Percentiles rank a stretch among this genome's conserved stretches.
phyloP scores from a whole-genome alignment of 2,113 vertebrate genomes.

The Phalacrocorax brasilianus region DNA sequence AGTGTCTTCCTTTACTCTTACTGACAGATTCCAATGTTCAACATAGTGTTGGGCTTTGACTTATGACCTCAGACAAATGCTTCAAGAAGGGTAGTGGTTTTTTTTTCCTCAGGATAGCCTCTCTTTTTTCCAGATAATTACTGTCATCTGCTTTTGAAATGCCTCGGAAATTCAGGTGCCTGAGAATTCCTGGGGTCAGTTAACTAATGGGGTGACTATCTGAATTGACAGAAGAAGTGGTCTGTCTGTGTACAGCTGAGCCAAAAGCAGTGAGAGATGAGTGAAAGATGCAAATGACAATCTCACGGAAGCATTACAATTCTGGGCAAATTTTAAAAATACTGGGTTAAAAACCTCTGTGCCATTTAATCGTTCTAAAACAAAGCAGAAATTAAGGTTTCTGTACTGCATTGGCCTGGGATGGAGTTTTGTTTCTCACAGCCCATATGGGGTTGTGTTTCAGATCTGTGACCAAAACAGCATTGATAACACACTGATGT shows the following conservation, averaged over 20 bases:
- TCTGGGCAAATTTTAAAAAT: not conserved
- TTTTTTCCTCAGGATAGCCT: not conserved
- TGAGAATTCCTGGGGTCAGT: not conserved
- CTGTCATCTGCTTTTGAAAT: not conserved
- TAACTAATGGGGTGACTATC: not conserved
- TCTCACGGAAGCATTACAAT: not conserved
- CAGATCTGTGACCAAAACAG: not conserved
- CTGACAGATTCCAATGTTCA: not conserved
- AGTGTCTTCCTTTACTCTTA: not conserved
- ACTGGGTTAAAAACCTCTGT: not conserved
- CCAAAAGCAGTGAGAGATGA: not conserved
- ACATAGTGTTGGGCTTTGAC: not conserved
- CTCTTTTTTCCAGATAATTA: not conserved
- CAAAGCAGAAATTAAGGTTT: not conserved
- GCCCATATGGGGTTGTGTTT: accelerated
- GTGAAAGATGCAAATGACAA: not conserved
- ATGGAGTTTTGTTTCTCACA: not conserved
- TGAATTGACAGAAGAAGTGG: not conserved
- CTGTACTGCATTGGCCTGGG: accelerated
- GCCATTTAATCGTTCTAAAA: not conserved
- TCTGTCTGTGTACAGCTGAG: not conserved
- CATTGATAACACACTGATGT: not conserved
- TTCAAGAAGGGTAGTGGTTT: not conserved
- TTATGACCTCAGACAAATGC: not conserved
- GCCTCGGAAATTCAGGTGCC: not conserved